These are phyloP conservation scores for Acanthochromis polyacanthus DNA, from an alignment of 2,113 vertebrate genomes.

Conservation along the genomic window DNA sequence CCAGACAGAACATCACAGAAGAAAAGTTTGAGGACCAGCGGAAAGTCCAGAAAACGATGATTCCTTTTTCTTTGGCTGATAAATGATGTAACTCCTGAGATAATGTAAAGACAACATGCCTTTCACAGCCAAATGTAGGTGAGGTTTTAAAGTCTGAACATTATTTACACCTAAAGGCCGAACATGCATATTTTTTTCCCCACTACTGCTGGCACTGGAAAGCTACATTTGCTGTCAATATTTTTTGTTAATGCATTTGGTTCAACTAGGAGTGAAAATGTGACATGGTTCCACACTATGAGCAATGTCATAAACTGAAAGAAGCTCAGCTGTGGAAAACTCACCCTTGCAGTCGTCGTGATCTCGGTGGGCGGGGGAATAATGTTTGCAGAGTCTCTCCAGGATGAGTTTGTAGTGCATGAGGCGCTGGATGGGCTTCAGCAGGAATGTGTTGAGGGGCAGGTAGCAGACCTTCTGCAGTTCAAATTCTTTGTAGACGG, in stretches of 20 bases:
- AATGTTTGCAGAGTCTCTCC: slow-evolving; percentile 90
- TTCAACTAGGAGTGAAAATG: background rate
- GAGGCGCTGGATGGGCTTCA: slow-evolving; percentile 95
- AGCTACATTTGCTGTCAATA: background rate
- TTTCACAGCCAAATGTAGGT: no score
- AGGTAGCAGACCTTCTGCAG: slow-evolving; percentile 97
- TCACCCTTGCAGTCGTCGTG: slow-evolving; percentile 89
- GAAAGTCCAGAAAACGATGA: no score
- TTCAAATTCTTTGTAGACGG: slow-evolving; percentile 93
- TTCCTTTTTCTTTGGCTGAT: no score
- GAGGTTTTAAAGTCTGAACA: no score
- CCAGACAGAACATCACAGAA: no score
- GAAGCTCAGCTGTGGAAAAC: slow-evolving; percentile 13
- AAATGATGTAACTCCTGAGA: no score
- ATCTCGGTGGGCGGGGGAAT: slow-evolving; percentile 85
- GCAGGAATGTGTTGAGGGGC: slow-evolving; percentile 94
- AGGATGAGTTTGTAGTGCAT: slow-evolving; percentile 95
- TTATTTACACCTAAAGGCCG: no score
- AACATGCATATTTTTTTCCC: no score
- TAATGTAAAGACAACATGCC: no score
- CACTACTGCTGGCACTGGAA: background rate
- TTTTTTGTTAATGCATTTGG: background rate
- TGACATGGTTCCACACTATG: background rate
- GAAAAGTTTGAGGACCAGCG: no score
- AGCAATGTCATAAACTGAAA: background rate